Evolutionary conservation across 2,888 invertebrate genomes (phyloP).

Genomic region (Sipunculus nudus): DNA sequence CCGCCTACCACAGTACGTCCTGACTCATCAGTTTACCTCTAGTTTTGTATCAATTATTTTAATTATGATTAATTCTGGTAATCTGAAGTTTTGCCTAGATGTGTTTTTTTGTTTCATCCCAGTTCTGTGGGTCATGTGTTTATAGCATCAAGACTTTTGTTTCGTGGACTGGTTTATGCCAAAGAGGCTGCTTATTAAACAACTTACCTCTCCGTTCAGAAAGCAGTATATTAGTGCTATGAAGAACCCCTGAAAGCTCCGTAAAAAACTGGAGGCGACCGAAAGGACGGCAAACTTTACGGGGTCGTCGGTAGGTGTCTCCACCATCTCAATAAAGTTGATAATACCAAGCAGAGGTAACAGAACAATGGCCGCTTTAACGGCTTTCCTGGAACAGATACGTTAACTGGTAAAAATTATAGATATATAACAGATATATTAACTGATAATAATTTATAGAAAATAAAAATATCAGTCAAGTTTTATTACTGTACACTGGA

Average conservation of each 20-base stretch:
- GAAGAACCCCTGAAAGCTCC: constrained; percentile 69
- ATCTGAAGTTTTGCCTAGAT: too few species aligned
- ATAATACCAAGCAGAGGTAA: constrained; percentile 69
- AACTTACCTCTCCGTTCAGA: constrained; percentile 67
- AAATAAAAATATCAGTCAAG: not conserved
- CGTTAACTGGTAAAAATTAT: not conserved
- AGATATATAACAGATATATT: not conserved
- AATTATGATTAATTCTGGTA: too few species aligned
- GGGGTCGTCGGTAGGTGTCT: constrained; percentile 57
- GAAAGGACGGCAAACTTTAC: constrained; percentile 64
- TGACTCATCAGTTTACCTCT: too few species aligned
- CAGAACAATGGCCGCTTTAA: constrained; percentile 69
- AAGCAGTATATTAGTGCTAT: constrained; percentile 69
- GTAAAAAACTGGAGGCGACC: constrained; percentile 65
- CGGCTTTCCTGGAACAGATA: constrained; percentile 65
- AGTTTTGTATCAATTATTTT: too few species aligned
- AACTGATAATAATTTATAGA: not conserved
- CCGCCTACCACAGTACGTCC: too few species aligned
- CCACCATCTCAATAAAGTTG: constrained; percentile 68
- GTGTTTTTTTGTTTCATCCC: too few species aligned
- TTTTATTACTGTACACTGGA: too few species aligned
- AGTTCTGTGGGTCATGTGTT: too few species aligned
- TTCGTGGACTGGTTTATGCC: too few species aligned
- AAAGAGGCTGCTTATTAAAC: too few species aligned
- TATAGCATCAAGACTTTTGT: too few species aligned